Conservation (phyloP, 2,888 invertebrate species). For the Dasysyrphus tricinctus region DNA sequence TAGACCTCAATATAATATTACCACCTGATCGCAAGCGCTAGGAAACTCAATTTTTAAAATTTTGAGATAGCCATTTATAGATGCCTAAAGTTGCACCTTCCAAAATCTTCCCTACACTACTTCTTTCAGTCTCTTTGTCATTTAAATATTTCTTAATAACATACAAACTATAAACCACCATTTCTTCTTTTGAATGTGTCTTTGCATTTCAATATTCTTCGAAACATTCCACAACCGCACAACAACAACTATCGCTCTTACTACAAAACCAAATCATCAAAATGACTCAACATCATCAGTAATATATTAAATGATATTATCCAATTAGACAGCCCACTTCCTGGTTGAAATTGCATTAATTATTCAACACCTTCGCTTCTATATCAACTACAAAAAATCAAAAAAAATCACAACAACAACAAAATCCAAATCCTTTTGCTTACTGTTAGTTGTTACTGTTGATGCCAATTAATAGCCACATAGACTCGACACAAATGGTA, state of each 20-base stretch:
- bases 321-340: conserved; percentile 66
- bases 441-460: no score
- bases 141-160: no score
- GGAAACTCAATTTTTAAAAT: no score
- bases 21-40: no score
- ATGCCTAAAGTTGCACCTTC: no score
- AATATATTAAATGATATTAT: conserved; percentile 2
- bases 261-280: conserved; percentile 5
- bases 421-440: conserved; percentile 37
- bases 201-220: not conserved
- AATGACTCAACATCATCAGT: conserved; percentile 21
- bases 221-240: not conserved
- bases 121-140: no score
- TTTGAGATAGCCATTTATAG: no score
- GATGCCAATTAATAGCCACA: conserved; percentile 68
- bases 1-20: no score
- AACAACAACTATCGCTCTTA: no score
- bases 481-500: conserved; percentile 15
- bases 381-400: conserved; percentile 58
- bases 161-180: no score
- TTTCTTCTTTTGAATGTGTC: not conserved
- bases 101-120: no score
- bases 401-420: not conserved
- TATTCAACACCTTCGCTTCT: conserved; percentile 72
- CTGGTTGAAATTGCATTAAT: conserved; percentile 70